Evolutionary conservation across 2,113 vertebrate species (phyloP).

Genomic region (Trogon melanurus): DNA sequence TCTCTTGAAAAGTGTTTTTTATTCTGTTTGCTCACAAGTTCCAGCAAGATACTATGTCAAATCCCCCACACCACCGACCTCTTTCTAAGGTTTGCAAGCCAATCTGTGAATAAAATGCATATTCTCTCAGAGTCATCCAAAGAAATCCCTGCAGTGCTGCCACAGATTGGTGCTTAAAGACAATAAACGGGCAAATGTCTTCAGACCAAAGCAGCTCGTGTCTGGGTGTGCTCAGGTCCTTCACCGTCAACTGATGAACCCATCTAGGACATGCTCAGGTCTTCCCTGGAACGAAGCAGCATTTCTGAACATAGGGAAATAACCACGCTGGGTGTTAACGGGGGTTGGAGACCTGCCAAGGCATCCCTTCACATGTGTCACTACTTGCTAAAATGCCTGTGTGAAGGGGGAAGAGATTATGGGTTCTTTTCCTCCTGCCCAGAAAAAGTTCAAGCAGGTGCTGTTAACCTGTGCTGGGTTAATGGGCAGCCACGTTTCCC

Average conservation of each 20-base stretch:
- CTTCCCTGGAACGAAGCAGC: background rate
- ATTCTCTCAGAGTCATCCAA: background rate
- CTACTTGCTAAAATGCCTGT: background rate
- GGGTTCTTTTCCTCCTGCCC: too few relatives aligned
- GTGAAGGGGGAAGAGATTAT: background rate
- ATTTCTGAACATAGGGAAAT: background rate
- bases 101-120: background rate
- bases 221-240: background rate
- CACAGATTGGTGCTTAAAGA: background rate
- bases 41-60: background rate
- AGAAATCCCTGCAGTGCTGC: background rate
- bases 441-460: background rate
- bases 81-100: background rate
- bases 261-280: background rate
- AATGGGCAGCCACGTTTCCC: background rate
- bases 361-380: background rate
- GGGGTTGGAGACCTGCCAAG: background rate
- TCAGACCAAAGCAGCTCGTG: background rate
- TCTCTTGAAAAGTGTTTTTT: background rate
- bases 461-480: background rate
- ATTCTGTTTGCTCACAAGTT: background rate
- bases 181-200: background rate
- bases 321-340: accelerated
- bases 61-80: background rate
- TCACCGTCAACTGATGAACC: background rate